These are phyloP conservation scores for Mirza zaza DNA, from an alignment of 2,113 vertebrate genomes.

Conservation along the genomic window DNA sequence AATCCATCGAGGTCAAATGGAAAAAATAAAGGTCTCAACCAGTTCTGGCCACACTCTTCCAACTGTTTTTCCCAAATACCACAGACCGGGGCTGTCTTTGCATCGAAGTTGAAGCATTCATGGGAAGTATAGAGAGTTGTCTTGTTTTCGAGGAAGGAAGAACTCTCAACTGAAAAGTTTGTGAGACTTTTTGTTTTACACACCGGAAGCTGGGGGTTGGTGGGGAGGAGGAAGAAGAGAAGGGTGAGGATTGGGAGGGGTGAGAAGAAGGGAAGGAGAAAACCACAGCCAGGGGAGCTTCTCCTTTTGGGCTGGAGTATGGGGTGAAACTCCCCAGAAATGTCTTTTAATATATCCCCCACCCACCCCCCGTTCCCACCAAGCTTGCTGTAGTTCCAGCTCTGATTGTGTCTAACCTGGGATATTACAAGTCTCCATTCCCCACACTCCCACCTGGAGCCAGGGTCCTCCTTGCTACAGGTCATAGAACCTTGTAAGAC, in stretches of 20 bases:
- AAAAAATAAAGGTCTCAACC: neutral
- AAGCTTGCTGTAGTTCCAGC: neutral
- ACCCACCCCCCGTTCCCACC: neutral
- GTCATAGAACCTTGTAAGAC: neutral
- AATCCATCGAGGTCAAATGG: neutral
- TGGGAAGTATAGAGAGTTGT: neutral
- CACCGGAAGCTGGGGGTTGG: slow-evolving; percentile 46
- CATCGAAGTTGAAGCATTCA: neutral
- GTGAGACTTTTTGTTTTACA: slow-evolving; percentile 45
- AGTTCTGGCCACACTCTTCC: neutral
- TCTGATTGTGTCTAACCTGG: neutral
- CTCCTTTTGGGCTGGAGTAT: neutral
- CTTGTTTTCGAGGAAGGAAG: neutral
- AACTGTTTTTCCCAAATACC: neutral
- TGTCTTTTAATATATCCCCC: neutral
- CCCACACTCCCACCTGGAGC: neutral
- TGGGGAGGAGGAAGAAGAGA: neutral
- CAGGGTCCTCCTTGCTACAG: neutral
- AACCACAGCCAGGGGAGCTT: neutral
- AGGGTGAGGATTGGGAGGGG: neutral
- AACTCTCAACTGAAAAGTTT: slow-evolving; percentile 21
- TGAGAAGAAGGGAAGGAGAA: neutral
- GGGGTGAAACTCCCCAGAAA: neutral
- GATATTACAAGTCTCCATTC: neutral
- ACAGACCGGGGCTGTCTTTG: neutral